These are phyloP conservation scores for Aphodius sticticus DNA, from an alignment of 2,888 invertebrate genomes.

Conservation along the genomic window DNA sequence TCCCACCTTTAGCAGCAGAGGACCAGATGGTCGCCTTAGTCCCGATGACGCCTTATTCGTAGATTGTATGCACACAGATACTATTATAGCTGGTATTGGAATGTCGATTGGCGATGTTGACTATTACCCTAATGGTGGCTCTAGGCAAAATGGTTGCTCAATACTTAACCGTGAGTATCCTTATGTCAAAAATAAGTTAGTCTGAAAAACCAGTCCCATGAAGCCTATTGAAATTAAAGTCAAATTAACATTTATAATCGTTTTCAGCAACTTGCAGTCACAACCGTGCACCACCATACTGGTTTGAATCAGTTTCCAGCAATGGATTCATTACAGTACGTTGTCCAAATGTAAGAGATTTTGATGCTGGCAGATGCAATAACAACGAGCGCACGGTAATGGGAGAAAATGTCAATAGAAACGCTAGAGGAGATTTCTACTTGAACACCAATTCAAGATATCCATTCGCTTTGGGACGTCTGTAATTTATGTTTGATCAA, in stretches of 20 bases:
- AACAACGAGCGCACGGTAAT: slow-evolving; percentile 29
- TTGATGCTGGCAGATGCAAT: slow-evolving; percentile 25
- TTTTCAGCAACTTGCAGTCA: slow-evolving; percentile 33
- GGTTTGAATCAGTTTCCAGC: slow-evolving; percentile 22
- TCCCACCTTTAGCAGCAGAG: slow-evolving; percentile 63
- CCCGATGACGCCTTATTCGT: slow-evolving; percentile 72
- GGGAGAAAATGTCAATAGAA: slow-evolving; percentile 31
- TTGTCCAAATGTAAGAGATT: slow-evolving; percentile 24
- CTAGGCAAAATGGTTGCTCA: slow-evolving; percentile 71
- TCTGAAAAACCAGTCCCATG: no score
- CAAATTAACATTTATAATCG: background rate
- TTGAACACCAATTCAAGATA: slow-evolving; percentile 25
- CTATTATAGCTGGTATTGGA: slow-evolving; percentile 68
- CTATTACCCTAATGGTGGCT: slow-evolving; percentile 76
- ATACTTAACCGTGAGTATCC: slow-evolving; percentile 23
- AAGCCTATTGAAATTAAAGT: background rate
- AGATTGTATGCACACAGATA: slow-evolving; percentile 75
- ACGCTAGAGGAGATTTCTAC: slow-evolving; percentile 23
- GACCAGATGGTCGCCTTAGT: slow-evolving; percentile 63
- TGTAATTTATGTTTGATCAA: background rate
- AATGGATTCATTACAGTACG: slow-evolving; percentile 27
- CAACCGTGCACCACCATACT: slow-evolving; percentile 26
- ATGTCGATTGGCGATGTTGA: slow-evolving; percentile 70
- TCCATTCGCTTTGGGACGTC: slow-evolving; percentile 31
- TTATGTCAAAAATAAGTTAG: no score